phyloP scores from a whole-genome alignment of 2,113 vertebrate species.

The Gymnogyps californianus region DNA sequence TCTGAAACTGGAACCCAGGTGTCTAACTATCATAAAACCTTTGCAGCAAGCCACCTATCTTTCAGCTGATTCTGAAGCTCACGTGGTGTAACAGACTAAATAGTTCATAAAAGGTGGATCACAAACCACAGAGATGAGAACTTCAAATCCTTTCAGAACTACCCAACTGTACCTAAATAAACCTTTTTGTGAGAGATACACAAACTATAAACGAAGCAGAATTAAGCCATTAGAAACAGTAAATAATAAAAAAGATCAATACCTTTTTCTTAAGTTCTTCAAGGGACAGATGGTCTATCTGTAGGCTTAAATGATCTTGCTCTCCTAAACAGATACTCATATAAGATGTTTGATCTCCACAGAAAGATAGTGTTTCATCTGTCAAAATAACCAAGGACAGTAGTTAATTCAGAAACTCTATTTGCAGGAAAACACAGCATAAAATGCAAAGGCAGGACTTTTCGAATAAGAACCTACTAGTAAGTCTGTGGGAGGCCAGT shows the following conservation, averaged over 20 bases:
- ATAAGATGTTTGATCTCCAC: slow-evolving; percentile 93
- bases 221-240: neutral
- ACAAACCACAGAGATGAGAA: neutral
- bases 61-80: neutral
- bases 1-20: neutral
- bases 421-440: neutral
- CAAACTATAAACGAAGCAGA: neutral
- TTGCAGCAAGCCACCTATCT: neutral
- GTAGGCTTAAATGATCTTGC: slow-evolving; percentile 69
- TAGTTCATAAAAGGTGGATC: neutral
- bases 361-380: slow-evolving; percentile 87
- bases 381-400: slow-evolving; percentile 23
- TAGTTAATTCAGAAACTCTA: slow-evolving; percentile 6
- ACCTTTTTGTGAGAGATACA: neutral
- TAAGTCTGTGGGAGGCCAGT: neutral
- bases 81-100: neutral
- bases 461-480: neutral
- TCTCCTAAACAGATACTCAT: slow-evolving; percentile 93
- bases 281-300: slow-evolving; percentile 79
- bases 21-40: neutral
- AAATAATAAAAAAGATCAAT: slow-evolving; percentile 22
- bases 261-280: slow-evolving; percentile 89
- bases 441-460: slow-evolving; percentile 2
- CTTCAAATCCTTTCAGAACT: neutral
- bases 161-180: neutral